phyloP scores from a whole-genome alignment of 2,888 invertebrate genomes.

The Drosophila flavopinicola region DNA sequence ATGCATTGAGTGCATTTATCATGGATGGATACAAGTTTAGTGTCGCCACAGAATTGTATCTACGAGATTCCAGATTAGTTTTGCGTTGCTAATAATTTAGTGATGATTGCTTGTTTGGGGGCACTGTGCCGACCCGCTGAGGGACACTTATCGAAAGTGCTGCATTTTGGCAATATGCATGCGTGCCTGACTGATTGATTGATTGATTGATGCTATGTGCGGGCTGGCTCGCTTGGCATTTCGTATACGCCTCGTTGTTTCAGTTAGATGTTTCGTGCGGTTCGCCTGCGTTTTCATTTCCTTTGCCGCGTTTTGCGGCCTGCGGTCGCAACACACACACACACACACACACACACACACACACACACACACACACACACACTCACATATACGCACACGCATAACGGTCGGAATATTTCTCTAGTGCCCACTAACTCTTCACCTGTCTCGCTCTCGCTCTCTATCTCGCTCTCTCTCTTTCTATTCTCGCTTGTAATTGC shows the following conservation, averaged over 20 bases:
- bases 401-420: constrained; percentile 25
- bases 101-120: constrained; percentile 46
- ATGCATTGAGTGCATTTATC: constrained; percentile 52
- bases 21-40: constrained; percentile 20
- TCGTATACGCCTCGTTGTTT: constrained; percentile 36
- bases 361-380: too few relatives aligned
- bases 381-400: constrained; percentile 23
- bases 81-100: too few relatives aligned
- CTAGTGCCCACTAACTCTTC: constrained; percentile 20
- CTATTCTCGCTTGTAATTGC: constrained; percentile 62
- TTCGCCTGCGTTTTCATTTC: constrained; percentile 52
- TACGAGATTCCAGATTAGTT: too few relatives aligned
- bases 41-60: too few relatives aligned
- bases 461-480: background rate
- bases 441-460: constrained; percentile 4
- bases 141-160: constrained; percentile 67
- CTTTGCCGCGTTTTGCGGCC: constrained; percentile 50
- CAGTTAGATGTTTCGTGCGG: background rate
- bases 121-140: constrained; percentile 5
- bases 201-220: constrained; percentile 28
- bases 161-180: constrained; percentile 59
- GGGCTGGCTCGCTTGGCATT: constrained; percentile 31
- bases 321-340: constrained; percentile 55
- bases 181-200: constrained; percentile 52
- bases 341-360: constrained; percentile 25